These are phyloP conservation scores for Stegodyphus mimosarum DNA, from an alignment of 1,140 invertebrate genomes.

Conservation along the genomic window DNA sequence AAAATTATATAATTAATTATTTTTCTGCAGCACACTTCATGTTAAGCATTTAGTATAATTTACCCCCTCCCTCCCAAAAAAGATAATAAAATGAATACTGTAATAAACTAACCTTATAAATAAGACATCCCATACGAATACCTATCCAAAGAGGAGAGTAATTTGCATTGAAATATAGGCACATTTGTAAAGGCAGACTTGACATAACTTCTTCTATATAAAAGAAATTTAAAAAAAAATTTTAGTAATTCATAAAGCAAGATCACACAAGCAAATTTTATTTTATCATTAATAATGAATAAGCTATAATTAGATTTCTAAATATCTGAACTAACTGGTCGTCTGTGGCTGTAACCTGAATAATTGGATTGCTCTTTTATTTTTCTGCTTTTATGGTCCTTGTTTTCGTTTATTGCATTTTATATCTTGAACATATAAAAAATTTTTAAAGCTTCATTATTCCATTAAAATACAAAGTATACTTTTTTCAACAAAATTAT, in stretches of 20 bases:
- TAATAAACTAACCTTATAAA: slow-evolving; percentile 30
- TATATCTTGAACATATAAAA: too few species aligned
- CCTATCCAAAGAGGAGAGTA: slow-evolving; percentile 40
- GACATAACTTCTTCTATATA: slow-evolving; percentile 45
- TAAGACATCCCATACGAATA: slow-evolving; percentile 27
- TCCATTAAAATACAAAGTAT: too few species aligned
- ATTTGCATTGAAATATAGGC: slow-evolving; percentile 36
- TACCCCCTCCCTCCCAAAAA: background rate
- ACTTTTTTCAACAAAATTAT: too few species aligned
- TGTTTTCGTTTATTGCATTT: too few species aligned
- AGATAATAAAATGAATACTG: background rate
- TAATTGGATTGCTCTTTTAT: too few species aligned
- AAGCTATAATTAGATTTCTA: background rate
- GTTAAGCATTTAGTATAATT: background rate
- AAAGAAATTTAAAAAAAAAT: background rate
- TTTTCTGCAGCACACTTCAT: background rate
- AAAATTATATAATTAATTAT: background rate
- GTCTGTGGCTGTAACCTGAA: background rate
- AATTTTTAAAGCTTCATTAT: too few species aligned
- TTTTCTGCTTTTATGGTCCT: too few species aligned
- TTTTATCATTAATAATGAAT: background rate
- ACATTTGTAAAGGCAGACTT: slow-evolving; percentile 52
- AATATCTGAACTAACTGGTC: background rate
- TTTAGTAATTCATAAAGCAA: background rate
- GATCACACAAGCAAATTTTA: background rate